A percentile compares a stretch with the other conserved stretches of the same genome.
Evolutionary conservation across 1,140 invertebrate species (phyloP).

Genomic region (Zaprionus capensis): DNA sequence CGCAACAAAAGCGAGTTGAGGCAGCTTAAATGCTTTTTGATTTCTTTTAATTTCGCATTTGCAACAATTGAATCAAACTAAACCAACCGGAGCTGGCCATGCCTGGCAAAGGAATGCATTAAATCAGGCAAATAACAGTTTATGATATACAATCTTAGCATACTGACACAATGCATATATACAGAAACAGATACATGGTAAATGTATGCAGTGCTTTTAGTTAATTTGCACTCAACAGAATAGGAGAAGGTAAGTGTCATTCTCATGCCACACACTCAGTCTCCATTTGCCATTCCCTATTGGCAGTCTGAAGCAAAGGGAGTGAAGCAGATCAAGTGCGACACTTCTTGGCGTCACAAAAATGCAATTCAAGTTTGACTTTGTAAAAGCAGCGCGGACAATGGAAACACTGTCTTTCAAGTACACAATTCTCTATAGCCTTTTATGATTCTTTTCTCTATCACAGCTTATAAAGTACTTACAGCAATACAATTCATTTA

Average conservation of each 20-base stretch:
- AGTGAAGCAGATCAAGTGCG: slow-evolving; percentile 60
- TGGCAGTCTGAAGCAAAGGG: slow-evolving; percentile 66
- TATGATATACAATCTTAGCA: slow-evolving; percentile 5
- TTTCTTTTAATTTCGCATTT: slow-evolving; percentile 44
- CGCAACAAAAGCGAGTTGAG: slow-evolving; percentile 1
- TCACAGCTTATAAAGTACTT: neutral
- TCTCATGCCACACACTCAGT: slow-evolving; percentile 56
- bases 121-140: slow-evolving; percentile 22
- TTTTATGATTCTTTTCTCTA: neutral
- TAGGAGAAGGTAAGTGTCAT: neutral
- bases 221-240: neutral
- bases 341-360: slow-evolving; percentile 77
- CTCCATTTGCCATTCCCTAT: slow-evolving; percentile 34
- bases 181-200: neutral
- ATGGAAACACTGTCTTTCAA: slow-evolving; percentile 18
- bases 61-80: slow-evolving; percentile 22
- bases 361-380: slow-evolving; percentile 58
- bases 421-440: neutral
- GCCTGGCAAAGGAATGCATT: neutral
- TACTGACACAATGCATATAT: too few relatives aligned
- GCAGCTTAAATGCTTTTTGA: slow-evolving; percentile 56
- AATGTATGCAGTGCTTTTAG: neutral
- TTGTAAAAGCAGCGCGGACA: slow-evolving; percentile 46
- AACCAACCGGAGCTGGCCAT: neutral
- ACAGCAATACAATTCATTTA: neutral